Percentiles rank a stretch among this genome's conserved stretches.
Evolutionary conservation across 2,113 vertebrate genomes (phyloP).

Genomic region (Gracilinanus agilis): DNA sequence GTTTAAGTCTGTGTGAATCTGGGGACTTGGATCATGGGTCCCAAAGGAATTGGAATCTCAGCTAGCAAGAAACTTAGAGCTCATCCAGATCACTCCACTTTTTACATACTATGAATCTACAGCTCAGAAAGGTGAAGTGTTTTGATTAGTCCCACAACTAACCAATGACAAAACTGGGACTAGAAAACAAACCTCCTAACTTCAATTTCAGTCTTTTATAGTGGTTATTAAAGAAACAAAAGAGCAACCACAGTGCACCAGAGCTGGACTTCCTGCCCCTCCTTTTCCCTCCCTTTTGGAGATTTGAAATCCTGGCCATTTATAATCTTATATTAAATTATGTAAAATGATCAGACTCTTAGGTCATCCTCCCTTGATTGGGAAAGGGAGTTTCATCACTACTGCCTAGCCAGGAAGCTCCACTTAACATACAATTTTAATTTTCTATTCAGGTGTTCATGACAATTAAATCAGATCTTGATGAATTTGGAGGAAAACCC

Average conservation of each 20-base stretch:
- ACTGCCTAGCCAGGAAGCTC: conserved; percentile 47
- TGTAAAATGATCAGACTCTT: conserved; percentile 76
- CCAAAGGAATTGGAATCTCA: background rate
- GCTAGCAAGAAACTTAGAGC: background rate
- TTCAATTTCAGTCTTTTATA: background rate
- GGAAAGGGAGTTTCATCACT: conserved; percentile 65
- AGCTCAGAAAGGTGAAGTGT: background rate
- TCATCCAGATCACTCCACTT: background rate
- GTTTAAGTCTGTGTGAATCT: background rate
- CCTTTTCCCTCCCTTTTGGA: conserved; percentile 68
- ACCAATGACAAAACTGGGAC: background rate
- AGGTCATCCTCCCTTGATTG: conserved; percentile 62
- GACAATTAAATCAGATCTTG: conserved; percentile 82
- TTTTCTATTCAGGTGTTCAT: conserved; percentile 73
- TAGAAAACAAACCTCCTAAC: background rate
- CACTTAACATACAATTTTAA: conserved; percentile 62
- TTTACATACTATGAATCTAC: background rate
- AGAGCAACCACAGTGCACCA: background rate
- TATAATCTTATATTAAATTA: conserved; percentile 77
- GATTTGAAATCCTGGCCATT: conserved; percentile 73
- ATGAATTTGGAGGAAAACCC: conserved; percentile 74
- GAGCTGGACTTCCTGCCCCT: conserved; percentile 62
- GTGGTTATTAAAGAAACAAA: background rate
- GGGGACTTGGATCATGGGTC: background rate
- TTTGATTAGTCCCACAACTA: background rate